phyloP scores from a whole-genome alignment of 2,888 invertebrate genomes.

The Liposcelis brunnea region DNA sequence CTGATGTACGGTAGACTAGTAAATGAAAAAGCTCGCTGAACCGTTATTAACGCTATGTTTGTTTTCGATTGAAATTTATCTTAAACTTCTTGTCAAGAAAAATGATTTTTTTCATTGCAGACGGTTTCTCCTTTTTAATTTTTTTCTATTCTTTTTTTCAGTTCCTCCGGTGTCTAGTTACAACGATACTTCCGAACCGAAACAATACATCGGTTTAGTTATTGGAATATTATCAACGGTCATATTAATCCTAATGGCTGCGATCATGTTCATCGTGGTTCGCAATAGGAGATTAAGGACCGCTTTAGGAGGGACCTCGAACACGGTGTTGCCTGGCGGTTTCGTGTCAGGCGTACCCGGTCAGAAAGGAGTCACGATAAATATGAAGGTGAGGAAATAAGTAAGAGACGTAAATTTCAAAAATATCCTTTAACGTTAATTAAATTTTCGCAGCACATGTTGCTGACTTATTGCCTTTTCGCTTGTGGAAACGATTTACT shows the following conservation, averaged over 20 bases:
- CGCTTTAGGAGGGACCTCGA: constrained; percentile 20
- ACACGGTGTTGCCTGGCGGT: constrained; percentile 15
- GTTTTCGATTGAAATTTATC: constrained; percentile 2
- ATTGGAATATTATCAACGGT: constrained; percentile 54
- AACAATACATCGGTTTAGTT: constrained; percentile 40
- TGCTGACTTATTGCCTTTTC: neutral
- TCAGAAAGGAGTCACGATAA: constrained; percentile 20
- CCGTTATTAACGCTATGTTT: constrained; percentile 11
- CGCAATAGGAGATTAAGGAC: constrained; percentile 39
- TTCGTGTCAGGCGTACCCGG: constrained; percentile 14
- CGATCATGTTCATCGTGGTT: constrained; percentile 51
- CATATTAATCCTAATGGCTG: constrained; percentile 48
- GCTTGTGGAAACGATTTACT: constrained; percentile 11
- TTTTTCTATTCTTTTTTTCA: too few relatives aligned
- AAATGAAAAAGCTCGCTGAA: constrained; percentile 13
- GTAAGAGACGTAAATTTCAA: constrained; percentile 3
- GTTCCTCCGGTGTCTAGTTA: too few relatives aligned
- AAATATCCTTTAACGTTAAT: constrained; percentile 1
- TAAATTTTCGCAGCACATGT: constrained; percentile 3
- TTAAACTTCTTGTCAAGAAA: too few relatives aligned
- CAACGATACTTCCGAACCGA: too few relatives aligned
- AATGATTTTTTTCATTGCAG: too few relatives aligned
- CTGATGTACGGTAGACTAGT: constrained; percentile 10
- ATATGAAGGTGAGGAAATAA: constrained; percentile 23
- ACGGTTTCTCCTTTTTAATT: too few relatives aligned